Evolutionary conservation across 2,888 invertebrate species (phyloP).

Genomic region (Steinernema hermaphroditum): DNA sequence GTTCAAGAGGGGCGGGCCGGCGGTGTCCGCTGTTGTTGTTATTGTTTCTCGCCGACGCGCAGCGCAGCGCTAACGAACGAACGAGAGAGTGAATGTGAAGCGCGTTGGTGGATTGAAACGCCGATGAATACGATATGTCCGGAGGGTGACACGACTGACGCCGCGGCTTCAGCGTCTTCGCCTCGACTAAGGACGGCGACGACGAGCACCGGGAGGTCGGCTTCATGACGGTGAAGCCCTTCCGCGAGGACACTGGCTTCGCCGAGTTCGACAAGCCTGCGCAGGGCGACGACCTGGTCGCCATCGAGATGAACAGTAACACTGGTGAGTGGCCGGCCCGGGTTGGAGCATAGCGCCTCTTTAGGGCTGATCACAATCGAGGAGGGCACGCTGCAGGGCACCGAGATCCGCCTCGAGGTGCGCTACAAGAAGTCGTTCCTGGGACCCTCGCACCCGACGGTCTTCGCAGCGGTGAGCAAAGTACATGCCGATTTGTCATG

Average conservation of each 20-base stretch:
- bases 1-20: background rate
- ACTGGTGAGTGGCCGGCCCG: conserved; percentile 45
- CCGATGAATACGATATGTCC: conserved; percentile 31
- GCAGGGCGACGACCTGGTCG: conserved; percentile 57
- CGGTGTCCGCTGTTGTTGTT: conserved; percentile 12
- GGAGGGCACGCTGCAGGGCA: conserved; percentile 51
- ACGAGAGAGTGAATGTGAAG: conserved; percentile 4
- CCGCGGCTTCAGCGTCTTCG: conserved; percentile 42
- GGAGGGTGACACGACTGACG: background rate
- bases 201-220: conserved; percentile 57
- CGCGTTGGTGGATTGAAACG: conserved; percentile 4
- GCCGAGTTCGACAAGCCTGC: conserved; percentile 53
- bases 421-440: conserved; percentile 17
- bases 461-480: background rate
- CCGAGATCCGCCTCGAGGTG: background rate
- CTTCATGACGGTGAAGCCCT: conserved; percentile 60
- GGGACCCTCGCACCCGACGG: conserved; percentile 3
- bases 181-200: conserved; percentile 48
- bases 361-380: conserved; percentile 60
- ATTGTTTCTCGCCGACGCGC: conserved; percentile 3
- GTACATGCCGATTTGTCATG: background rate
- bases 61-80: conserved; percentile 20
- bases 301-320: conserved; percentile 59
- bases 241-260: conserved; percentile 60
- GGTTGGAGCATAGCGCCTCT: background rate